Conservation (phyloP, 2,797 vertebrate species). For the Tinamus major region DNA sequence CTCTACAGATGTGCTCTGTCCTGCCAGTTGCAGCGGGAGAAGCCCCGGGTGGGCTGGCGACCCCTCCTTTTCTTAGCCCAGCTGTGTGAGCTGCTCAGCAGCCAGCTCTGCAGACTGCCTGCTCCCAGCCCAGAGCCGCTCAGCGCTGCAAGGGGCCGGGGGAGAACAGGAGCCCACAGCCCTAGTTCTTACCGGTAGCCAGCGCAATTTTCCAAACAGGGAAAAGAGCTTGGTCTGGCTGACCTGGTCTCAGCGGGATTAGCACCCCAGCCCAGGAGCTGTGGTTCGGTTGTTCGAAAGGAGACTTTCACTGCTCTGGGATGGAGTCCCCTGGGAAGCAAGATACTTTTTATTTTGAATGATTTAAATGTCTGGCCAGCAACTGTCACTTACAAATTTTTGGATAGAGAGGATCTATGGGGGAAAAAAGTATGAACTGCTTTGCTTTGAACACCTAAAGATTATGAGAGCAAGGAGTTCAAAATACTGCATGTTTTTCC, state of each 20-base stretch:
- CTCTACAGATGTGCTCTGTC: background rate
- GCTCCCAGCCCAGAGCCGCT: background rate
- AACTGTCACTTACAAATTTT: background rate
- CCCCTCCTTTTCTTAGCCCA: background rate
- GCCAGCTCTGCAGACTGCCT: background rate
- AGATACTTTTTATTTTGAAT: background rate
- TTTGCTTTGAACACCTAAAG: background rate
- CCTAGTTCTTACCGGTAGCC: background rate
- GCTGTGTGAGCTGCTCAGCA: background rate
- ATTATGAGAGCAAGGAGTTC: background rate
- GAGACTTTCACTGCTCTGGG: background rate
- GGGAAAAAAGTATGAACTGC: background rate
- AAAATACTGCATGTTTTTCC: background rate
- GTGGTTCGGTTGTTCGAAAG: background rate
- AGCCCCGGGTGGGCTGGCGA: background rate
- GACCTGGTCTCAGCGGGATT: background rate
- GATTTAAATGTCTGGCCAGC: background rate
- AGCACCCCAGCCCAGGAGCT: background rate
- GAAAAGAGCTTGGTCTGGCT: background rate
- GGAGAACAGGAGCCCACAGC: background rate
- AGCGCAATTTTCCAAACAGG: background rate
- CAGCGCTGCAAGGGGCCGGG: too few relatives aligned
- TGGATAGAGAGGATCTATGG: background rate
- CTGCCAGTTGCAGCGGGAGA: background rate
- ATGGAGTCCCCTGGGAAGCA: background rate